phyloP scores from a whole-genome alignment of 2,797 vertebrate species.

The Phaenicophaeus curvirostris region DNA sequence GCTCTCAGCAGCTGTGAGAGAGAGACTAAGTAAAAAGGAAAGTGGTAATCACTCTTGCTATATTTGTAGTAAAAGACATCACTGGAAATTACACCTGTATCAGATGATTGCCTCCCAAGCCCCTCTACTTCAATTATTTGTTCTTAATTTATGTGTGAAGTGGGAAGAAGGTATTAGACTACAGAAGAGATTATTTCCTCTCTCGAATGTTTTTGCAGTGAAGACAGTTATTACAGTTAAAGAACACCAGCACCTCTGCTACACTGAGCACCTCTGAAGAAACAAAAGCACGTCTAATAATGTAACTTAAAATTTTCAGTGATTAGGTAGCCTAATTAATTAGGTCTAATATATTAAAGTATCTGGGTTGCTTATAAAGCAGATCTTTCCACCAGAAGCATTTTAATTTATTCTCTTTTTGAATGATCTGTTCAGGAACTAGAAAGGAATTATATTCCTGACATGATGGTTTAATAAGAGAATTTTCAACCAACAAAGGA shows the following conservation, averaged over 20 bases:
- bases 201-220: not conserved
- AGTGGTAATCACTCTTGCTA: not conserved
- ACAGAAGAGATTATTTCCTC: not conserved
- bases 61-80: not conserved
- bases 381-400: not conserved
- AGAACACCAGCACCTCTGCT: not conserved
- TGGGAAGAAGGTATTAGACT: not conserved
- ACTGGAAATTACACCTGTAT: conserved; percentile 29
- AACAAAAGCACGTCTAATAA: conserved; percentile 22
- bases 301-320: not conserved
- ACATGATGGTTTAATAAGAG: conserved; percentile 34
- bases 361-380: conserved; percentile 41
- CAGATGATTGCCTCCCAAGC: not conserved
- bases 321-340: conserved; percentile 1
- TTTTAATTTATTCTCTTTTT: conserved; percentile 55
- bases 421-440: conserved; percentile 58
- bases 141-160: conserved; percentile 32
- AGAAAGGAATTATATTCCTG: conserved; percentile 24
- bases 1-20: not conserved
- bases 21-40: not conserved
- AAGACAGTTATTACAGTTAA: not conserved
- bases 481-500: conserved; percentile 41
- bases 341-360: conserved; percentile 12
- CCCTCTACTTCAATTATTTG: not conserved
- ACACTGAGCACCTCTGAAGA: not conserved